Conservation (phyloP, 2,113 vertebrate genomes). For the Hypanus sabinus region DNA sequence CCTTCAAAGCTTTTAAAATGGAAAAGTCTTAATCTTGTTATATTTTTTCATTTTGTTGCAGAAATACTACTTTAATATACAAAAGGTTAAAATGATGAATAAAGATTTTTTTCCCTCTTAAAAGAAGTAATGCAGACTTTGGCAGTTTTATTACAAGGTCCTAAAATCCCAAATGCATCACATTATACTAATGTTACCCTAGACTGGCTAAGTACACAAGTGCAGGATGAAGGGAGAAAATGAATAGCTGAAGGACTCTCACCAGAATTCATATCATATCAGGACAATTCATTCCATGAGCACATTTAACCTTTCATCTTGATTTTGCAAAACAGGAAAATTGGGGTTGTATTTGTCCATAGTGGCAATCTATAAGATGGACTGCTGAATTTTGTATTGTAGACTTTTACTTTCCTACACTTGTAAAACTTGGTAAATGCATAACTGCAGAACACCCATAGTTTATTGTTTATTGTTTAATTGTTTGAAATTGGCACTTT, state of each 20-base stretch:
- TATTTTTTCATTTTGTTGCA: constrained; percentile 34
- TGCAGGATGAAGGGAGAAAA: neutral
- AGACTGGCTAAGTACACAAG: neutral
- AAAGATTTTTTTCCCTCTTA: constrained; percentile 9
- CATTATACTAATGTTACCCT: constrained; percentile 22
- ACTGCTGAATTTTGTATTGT: neutral
- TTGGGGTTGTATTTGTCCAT: neutral
- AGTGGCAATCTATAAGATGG: neutral
- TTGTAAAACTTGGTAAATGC: neutral
- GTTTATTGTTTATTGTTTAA: neutral
- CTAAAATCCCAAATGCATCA: constrained; percentile 36
- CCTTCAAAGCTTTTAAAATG: constrained; percentile 34
- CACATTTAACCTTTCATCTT: neutral
- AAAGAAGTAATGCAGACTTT: constrained; percentile 33
- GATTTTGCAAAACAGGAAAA: neutral
- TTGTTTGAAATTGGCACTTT: neutral
- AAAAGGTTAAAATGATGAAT: constrained; percentile 33
- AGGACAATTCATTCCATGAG: neutral
- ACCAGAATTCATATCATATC: neutral
- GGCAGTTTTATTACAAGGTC: constrained; percentile 31
- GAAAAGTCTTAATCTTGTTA: constrained; percentile 33
- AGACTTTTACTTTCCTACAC: neutral
- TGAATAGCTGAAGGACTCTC: constrained; percentile 24
- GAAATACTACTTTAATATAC: constrained; percentile 33
- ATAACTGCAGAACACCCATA: neutral